A percentile compares a stretch with the other conserved stretches of the same genome.
phyloP scores from a whole-genome alignment of 2,797 vertebrate genomes.

The Hipposideros larvatus region DNA sequence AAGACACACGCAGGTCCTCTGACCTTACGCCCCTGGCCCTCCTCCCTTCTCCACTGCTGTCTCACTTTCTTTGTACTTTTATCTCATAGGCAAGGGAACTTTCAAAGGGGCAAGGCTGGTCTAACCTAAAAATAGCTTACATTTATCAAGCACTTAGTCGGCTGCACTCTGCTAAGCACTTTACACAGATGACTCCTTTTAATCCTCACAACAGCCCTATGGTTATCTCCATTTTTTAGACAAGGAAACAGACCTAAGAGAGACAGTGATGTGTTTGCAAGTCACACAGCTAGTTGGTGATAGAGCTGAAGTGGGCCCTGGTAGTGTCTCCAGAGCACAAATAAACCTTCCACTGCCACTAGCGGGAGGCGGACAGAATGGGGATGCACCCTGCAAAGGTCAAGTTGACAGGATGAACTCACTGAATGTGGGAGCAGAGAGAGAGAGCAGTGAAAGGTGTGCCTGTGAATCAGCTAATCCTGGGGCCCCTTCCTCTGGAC shows the following conservation, averaged over 20 bases:
- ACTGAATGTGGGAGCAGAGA: background rate
- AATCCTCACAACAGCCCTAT: conserved; percentile 41
- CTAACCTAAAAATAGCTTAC: conserved; percentile 72
- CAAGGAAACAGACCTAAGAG: conserved; percentile 43
- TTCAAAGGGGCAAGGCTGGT: conserved; percentile 32
- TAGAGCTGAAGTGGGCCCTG: background rate
- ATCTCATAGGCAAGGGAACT: conserved; percentile 48
- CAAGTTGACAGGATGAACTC: background rate
- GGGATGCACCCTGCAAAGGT: background rate
- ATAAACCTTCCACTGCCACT: background rate
- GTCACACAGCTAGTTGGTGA: background rate
- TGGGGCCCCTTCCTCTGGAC: background rate
- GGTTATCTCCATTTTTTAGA: conserved; percentile 41
- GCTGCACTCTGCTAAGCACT: conserved; percentile 69
- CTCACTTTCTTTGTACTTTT: background rate
- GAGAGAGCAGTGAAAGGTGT: background rate
- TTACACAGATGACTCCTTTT: conserved; percentile 60
- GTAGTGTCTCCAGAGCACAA: background rate
- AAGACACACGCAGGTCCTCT: background rate
- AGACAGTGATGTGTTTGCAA: background rate
- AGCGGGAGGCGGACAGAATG: background rate
- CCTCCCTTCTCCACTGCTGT: background rate
- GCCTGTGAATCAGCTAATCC: background rate
- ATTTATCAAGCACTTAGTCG: conserved; percentile 52
- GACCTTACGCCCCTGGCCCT: background rate